Conservation (phyloP, 2,797 vertebrate species). For the Lates japonicus region DNA sequence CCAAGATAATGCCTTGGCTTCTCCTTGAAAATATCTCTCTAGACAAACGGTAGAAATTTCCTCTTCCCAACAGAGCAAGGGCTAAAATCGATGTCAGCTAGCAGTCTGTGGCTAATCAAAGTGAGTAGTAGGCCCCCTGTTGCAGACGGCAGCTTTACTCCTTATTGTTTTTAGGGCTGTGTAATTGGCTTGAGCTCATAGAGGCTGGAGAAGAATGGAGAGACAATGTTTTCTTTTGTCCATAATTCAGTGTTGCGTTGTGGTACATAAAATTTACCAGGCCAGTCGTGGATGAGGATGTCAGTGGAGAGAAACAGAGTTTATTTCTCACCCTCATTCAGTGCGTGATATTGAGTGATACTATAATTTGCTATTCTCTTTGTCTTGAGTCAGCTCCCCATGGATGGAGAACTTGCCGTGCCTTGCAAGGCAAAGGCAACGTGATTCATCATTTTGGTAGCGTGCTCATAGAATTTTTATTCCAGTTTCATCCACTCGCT, state of each 20-base stretch:
- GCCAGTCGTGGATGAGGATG: slow-evolving; percentile 36
- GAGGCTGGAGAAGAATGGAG: slow-evolving; percentile 34
- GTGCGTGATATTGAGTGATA: slow-evolving; percentile 56
- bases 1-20: slow-evolving; percentile 28
- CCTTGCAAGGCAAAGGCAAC: slow-evolving; percentile 34
- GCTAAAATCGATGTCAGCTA: slow-evolving; percentile 63
- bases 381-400: slow-evolving; percentile 71
- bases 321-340: slow-evolving; percentile 60
- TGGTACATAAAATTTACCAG: slow-evolving; percentile 37
- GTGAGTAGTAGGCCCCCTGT: slow-evolving; percentile 68
- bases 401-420: slow-evolving; percentile 45
- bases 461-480: slow-evolving; percentile 51
- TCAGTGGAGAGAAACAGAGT: slow-evolving; percentile 56
- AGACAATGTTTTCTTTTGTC: slow-evolving; percentile 37
- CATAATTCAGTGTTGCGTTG: slow-evolving; percentile 50
- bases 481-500: slow-evolving; percentile 34
- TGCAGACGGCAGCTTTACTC: slow-evolving; percentile 56
- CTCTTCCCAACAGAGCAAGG: slow-evolving; percentile 36
- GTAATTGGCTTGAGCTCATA: slow-evolving; percentile 69
- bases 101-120: slow-evolving; percentile 69
- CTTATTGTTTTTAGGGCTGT: slow-evolving; percentile 63
- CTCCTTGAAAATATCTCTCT: slow-evolving; percentile 24
- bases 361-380: slow-evolving; percentile 72
- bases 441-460: slow-evolving; percentile 74
- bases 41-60: slow-evolving; percentile 60